phyloP scores from a whole-genome alignment of 2,797 vertebrate genomes.

The Dendrocincla tyrannina region DNA sequence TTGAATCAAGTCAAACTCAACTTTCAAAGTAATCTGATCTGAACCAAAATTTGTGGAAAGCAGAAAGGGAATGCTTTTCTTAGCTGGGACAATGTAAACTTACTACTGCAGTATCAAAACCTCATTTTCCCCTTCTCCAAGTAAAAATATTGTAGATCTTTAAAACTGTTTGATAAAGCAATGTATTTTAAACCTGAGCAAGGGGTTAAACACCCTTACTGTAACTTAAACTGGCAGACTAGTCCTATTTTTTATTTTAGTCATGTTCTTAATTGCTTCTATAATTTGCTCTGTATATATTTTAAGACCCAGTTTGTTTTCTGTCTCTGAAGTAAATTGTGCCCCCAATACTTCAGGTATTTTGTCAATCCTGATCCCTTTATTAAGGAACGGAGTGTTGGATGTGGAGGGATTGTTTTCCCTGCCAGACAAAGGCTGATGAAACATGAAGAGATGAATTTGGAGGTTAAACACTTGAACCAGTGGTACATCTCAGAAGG shows the following conservation, averaged over 20 bases:
- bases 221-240: not conserved
- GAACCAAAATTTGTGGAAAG: conserved; percentile 22
- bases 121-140: not conserved
- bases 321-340: not conserved
- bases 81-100: conserved; percentile 28
- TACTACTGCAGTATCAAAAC: not conserved
- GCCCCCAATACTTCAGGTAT: not conserved
- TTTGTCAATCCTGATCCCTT: not conserved
- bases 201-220: not conserved
- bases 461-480: not conserved
- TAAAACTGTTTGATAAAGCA: not conserved
- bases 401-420: not conserved
- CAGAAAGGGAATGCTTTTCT: conserved; percentile 62
- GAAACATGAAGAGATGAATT: not conserved
- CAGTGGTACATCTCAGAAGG: not conserved
- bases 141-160: not conserved
- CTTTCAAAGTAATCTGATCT: not conserved
- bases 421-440: not conserved
- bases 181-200: not conserved
- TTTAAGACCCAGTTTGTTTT: not conserved
- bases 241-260: not conserved
- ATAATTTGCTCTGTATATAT: not conserved
- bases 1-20: not conserved
- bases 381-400: not conserved
- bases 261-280: not conserved